A percentile compares a stretch with the other conserved stretches of the same genome.
Conservation (phyloP, 2,113 vertebrate genomes). For the Danio rerio region GRCz12tu NC_133187.1:27507001-27507500, state of each 20-base stretch:
- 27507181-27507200: conserved; percentile 79
- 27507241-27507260: neutral
- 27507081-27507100: conserved; percentile 77
- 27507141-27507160: conserved; percentile 80
- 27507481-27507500: neutral
- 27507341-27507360: neutral
- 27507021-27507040: conserved; percentile 39
- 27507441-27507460: neutral
- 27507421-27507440: neutral
- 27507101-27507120: conserved; percentile 82
- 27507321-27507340: neutral
- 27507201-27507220: conserved; percentile 52
- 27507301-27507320: conserved; percentile 6
- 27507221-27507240: neutral
- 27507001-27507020: conserved; percentile 13
- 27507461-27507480: neutral
- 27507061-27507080: conserved; percentile 50
- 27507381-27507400: too few species aligned
- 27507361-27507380: neutral
- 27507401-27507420: too few species aligned
- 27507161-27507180: conserved; percentile 75
- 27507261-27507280: conserved; percentile 9
- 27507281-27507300: conserved; percentile 7
- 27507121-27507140: conserved; percentile 79
- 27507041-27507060: neutral